These are phyloP conservation scores for Pangasius krempfi DNA, from an alignment of 2,797 vertebrate species.

Conservation along the genomic window DNA sequence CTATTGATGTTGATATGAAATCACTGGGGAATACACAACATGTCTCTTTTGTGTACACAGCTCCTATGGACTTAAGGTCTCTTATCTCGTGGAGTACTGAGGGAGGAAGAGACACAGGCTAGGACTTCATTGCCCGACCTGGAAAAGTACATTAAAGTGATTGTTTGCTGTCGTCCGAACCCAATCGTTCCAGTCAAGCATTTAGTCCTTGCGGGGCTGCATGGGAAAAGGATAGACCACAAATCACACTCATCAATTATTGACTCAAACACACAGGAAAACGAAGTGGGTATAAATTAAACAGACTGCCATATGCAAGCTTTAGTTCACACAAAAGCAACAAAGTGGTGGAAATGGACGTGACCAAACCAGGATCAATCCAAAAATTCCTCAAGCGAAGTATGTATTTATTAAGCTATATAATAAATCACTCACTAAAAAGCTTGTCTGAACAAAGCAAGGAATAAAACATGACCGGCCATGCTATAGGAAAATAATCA, in stretches of 20 bases:
- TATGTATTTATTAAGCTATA: not conserved
- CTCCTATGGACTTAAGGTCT: not conserved
- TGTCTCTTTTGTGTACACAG: not conserved
- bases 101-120: not conserved
- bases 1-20: not conserved
- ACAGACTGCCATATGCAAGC: not conserved
- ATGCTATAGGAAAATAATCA: not conserved
- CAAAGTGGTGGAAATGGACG: not conserved
- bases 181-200: not conserved
- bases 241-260: slow-evolving; percentile 4
- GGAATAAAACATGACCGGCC: not conserved
- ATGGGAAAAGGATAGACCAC: not conserved
- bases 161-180: not conserved
- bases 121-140: not conserved
- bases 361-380: not conserved
- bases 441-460: not conserved
- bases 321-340: not conserved
- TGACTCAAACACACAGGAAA: not conserved
- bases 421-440: not conserved
- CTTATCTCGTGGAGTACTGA: not conserved
- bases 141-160: not conserved
- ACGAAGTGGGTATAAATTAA: not conserved
- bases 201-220: not conserved
- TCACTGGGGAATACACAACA: slow-evolving; percentile 9
- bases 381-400: not conserved